phyloP scores from a whole-genome alignment of 2,888 invertebrate genomes.

The Andrena haemorrhoa region DNA sequence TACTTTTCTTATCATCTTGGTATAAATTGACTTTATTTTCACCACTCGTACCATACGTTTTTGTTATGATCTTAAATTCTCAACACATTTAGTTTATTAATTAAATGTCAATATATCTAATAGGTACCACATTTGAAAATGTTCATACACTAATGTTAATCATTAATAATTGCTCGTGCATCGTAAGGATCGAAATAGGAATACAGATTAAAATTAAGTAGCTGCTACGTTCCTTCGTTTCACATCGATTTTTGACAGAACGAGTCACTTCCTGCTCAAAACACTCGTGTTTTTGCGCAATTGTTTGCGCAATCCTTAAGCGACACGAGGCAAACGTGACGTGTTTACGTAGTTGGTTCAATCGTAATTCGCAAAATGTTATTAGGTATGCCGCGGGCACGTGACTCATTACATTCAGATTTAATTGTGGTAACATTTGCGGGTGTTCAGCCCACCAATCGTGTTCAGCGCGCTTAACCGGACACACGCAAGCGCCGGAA shows the following conservation, averaged over 20 bases:
- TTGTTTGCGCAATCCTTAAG: conserved; percentile 48
- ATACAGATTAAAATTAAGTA: neutral
- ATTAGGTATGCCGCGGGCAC: conserved; percentile 24
- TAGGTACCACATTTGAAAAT: too few relatives aligned
- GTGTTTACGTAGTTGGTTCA: conserved; percentile 32
- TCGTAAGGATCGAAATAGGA: neutral
- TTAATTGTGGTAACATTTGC: conserved; percentile 32
- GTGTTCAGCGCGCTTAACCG: conserved; percentile 1
- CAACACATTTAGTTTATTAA: too few relatives aligned
- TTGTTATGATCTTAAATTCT: too few relatives aligned
- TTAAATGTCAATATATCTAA: too few relatives aligned
- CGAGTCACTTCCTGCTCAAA: conserved; percentile 8
- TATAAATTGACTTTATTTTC: too few relatives aligned
- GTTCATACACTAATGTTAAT: too few relatives aligned
- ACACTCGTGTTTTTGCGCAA: neutral
- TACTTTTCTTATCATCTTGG: too few relatives aligned
- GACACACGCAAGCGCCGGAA: conserved; percentile 16
- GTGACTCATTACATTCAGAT: conserved; percentile 16
- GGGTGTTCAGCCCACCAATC: conserved; percentile 30
- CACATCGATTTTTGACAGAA: neutral
- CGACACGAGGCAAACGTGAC: conserved; percentile 1
- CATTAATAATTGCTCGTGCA: neutral
- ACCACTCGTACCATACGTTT: too few relatives aligned
- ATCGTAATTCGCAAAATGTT: conserved; percentile 13
- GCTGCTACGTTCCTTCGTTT: neutral